phyloP scores from a whole-genome alignment of 2,797 vertebrate species.

The Onychomys leucogaster region DNA sequence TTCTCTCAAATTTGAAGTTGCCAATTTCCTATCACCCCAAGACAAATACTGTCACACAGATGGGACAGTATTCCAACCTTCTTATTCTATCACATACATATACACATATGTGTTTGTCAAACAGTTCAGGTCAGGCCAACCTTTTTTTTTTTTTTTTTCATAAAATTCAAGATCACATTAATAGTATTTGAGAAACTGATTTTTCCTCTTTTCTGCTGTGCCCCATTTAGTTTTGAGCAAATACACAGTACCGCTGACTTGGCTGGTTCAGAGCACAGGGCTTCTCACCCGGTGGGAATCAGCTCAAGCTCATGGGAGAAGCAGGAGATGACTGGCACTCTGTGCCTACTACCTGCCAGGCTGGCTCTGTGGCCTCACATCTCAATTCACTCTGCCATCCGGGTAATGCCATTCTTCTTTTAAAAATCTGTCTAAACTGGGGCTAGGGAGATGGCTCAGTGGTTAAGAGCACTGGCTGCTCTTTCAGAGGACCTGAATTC shows the following conservation, averaged over 20 bases:
- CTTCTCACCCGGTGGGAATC: neutral
- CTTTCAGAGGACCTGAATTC: neutral
- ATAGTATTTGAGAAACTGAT: neutral
- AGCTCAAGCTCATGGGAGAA: neutral
- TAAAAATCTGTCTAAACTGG: neutral
- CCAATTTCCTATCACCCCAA: neutral
- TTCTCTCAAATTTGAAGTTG: conserved; percentile 25
- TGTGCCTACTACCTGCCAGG: neutral
- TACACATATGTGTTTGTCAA: neutral
- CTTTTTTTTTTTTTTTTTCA: neutral
- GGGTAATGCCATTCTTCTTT: neutral
- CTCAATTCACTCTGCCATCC: neutral
- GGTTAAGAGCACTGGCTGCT: neutral
- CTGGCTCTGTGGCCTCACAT: neutral
- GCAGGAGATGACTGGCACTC: neutral
- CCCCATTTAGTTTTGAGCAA: neutral
- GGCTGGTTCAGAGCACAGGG: neutral
- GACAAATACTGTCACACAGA: neutral
- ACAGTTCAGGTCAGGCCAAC: neutral
- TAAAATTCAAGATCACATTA: conserved; percentile 12
- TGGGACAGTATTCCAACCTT: neutral
- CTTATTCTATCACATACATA: neutral
- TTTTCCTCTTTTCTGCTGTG: neutral
- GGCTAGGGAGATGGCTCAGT: neutral
- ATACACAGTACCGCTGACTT: neutral